Evolutionary conservation across 2,888 invertebrate genomes (phyloP).

Genomic region (Halictus quadricinctus): DNA sequence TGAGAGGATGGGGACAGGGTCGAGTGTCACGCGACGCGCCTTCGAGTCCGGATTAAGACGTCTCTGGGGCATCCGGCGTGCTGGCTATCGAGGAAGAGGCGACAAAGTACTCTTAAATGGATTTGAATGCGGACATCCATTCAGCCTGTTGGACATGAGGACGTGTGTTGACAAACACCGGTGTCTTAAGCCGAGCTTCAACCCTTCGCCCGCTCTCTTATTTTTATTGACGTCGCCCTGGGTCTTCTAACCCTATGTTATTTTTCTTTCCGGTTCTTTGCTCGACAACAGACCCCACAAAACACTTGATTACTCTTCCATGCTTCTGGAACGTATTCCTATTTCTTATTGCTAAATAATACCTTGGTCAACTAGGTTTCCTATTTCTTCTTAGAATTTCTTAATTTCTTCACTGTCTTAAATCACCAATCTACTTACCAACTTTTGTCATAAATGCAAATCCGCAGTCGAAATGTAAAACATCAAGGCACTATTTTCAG

Average conservation of each 20-base stretch:
- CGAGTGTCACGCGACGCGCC: conserved; percentile 32
- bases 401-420: too few species aligned
- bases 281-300: neutral
- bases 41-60: conserved; percentile 49
- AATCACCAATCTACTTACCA: neutral
- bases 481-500: neutral
- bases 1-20: neutral
- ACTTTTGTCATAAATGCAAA: neutral
- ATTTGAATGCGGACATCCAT: conserved; percentile 57
- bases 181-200: conserved; percentile 24
- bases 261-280: neutral
- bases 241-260: neutral
- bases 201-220: neutral
- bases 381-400: too few species aligned
- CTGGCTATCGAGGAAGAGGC: conserved; percentile 39
- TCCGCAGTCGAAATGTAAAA: too few species aligned
- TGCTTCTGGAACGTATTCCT: too few species aligned
- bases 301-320: too few species aligned
- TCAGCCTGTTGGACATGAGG: conserved; percentile 33
- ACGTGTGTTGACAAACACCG: conserved; percentile 50
- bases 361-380: too few species aligned
- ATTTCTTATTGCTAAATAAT: too few species aligned
- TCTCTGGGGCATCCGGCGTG: conserved; percentile 31
- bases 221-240: neutral
- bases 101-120: conserved; percentile 59